phyloP scores from a whole-genome alignment of 2,113 vertebrate species.

The Nestor notabilis region DNA sequence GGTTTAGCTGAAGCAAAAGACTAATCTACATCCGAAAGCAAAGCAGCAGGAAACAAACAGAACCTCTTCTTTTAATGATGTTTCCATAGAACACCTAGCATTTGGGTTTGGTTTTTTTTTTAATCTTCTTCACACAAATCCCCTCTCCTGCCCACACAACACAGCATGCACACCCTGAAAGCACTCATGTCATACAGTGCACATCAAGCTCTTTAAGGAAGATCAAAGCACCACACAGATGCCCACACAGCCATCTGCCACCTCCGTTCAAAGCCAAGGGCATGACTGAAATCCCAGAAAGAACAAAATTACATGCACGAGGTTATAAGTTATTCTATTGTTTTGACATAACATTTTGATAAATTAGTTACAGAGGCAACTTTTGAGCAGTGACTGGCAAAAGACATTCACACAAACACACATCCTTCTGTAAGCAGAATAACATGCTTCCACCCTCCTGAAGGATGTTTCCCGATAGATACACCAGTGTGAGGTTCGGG shows the following conservation, averaged over 20 bases:
- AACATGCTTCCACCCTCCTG: neutral
- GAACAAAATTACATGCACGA: neutral
- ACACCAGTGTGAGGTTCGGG: neutral
- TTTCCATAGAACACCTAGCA: neutral
- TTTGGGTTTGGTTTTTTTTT: neutral
- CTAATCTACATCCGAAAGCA: neutral
- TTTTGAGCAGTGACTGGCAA: neutral
- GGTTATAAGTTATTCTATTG: neutral
- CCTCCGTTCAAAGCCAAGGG: neutral
- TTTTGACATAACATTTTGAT: neutral
- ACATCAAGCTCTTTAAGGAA: rapidly evolving
- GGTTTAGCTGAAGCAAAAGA: neutral
- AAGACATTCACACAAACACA: neutral
- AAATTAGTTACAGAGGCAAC: neutral
- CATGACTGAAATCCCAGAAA: neutral
- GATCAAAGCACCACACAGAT: rapidly evolving
- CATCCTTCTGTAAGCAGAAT: neutral
- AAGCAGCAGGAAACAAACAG: neutral
- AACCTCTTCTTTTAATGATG: neutral
- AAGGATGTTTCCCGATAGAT: neutral
- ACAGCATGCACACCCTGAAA: neutral
- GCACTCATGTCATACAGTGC: rapidly evolving
- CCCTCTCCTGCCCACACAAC: rapidly evolving
- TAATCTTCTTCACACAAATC: neutral
- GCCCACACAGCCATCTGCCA: neutral